These are phyloP conservation scores for Squalus acanthias DNA, from an alignment of 2,797 vertebrate species.

Conservation along the genomic window DNA sequence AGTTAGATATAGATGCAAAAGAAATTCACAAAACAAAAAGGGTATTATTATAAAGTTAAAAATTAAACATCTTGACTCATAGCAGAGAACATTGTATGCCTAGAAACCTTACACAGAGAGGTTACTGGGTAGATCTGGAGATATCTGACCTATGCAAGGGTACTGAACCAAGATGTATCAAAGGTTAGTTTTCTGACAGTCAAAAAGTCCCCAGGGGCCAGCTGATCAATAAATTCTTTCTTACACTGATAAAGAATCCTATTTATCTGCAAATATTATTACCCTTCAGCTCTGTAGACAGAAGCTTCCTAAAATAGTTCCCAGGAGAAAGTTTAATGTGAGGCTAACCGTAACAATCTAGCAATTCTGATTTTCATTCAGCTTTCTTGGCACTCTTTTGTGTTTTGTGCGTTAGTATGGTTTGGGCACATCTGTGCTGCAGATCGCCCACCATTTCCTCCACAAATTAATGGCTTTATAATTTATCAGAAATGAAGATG, in stretches of 20 bases:
- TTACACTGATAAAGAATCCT: conserved; percentile 62
- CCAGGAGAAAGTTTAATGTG: conserved; percentile 63
- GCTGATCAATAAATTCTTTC: conserved; percentile 59
- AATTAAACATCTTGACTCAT: conserved; percentile 35
- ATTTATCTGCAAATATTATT: conserved; percentile 75
- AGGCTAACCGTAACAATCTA: conserved; percentile 81
- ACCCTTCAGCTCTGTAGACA: conserved; percentile 76
- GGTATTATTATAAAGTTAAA: conserved; percentile 33
- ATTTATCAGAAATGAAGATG: conserved; percentile 97
- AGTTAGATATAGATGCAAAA: neutral
- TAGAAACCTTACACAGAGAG: conserved; percentile 43
- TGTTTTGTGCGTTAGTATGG: conserved; percentile 71
- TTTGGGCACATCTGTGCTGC: conserved; percentile 91
- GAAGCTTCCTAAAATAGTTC: conserved; percentile 66
- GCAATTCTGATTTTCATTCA: conserved; percentile 69
- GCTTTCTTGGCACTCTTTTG: conserved; percentile 71
- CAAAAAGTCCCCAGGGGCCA: conserved; percentile 56
- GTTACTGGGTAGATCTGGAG: conserved; percentile 56
- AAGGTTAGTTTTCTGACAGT: conserved; percentile 55
- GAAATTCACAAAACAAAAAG: conserved; percentile 20
- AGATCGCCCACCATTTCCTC: conserved; percentile 89
- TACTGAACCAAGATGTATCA: conserved; percentile 60
- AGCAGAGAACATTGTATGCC: conserved; percentile 34
- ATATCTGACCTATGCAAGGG: conserved; percentile 57
- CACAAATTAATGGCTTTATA: conserved; percentile 96